Percentiles rank a stretch among this genome's conserved stretches.
These are phyloP conservation scores for Pristionchus japonicus DNA, from an alignment of 2,888 invertebrate genomes.

Conservation along the genomic window DNA sequence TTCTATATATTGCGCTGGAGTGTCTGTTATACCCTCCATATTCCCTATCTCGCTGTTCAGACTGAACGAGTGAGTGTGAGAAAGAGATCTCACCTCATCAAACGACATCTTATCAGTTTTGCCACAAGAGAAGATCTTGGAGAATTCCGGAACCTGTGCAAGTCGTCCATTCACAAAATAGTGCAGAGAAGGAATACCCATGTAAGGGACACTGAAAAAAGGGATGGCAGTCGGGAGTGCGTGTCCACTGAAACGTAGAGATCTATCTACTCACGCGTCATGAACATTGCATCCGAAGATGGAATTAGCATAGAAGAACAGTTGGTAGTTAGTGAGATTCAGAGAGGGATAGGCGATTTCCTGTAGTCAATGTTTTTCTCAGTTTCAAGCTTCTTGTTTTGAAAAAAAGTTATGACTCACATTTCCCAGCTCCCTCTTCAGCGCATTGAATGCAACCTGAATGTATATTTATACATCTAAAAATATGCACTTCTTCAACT, in stretches of 20 bases:
- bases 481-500: too few species aligned
- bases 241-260: background rate
- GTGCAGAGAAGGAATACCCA: background rate
- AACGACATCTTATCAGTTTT: background rate
- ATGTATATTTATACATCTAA: background rate
- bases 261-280: background rate
- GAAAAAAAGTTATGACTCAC: background rate
- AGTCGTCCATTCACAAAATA: background rate
- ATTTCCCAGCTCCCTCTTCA: background rate
- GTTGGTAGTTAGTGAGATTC: background rate
- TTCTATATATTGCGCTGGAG: background rate
- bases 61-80: too few species aligned
- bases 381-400: background rate
- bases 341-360: constrained; percentile 6
- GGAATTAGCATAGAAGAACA: constrained; percentile 9
- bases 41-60: too few species aligned
- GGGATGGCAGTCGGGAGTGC: background rate
- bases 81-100: background rate
- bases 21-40: background rate
- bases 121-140: background rate
- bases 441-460: background rate
- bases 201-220: background rate
- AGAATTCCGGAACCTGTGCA: background rate
- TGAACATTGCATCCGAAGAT: constrained; percentile 21
- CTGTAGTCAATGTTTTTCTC: background rate